phyloP scores from a whole-genome alignment of 2,113 vertebrate genomes.

The Agapornis roseicollis region DNA sequence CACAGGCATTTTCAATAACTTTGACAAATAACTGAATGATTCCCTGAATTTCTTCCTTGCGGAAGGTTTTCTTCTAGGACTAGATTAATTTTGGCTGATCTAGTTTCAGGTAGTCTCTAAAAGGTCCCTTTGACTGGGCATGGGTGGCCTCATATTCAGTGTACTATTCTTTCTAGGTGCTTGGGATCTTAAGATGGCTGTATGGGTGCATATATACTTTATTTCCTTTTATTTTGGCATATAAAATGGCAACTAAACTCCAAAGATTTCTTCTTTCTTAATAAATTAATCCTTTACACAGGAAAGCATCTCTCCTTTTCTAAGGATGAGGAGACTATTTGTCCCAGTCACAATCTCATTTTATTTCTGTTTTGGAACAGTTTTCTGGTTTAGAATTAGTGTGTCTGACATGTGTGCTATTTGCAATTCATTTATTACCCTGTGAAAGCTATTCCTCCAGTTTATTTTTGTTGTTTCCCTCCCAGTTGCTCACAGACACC shows the following conservation, averaged over 20 bases:
- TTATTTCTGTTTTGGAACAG: background rate
- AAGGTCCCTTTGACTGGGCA: background rate
- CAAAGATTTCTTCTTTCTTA: background rate
- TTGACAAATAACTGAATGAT: background rate
- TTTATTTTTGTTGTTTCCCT: conserved; percentile 32
- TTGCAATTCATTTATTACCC: conserved; percentile 38
- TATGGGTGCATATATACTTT: background rate
- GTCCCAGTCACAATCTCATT: background rate
- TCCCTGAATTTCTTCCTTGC: background rate
- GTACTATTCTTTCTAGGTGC: background rate
- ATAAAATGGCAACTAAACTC: background rate
- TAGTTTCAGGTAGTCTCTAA: background rate
- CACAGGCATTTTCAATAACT: background rate
- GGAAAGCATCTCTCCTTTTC: background rate
- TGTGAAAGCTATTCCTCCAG: background rate
- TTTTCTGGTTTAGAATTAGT: background rate
- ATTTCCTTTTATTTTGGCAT: background rate
- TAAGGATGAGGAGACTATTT: background rate
- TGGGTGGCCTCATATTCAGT: background rate
- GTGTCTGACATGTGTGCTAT: background rate
- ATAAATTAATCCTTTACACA: background rate
- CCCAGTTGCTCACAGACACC: conserved; percentile 13
- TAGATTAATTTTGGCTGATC: background rate
- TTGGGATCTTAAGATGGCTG: background rate
- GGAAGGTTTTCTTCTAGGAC: background rate